Conservation (phyloP, 1,140 invertebrate genomes). For the Adoxophyes honmai region DNA sequence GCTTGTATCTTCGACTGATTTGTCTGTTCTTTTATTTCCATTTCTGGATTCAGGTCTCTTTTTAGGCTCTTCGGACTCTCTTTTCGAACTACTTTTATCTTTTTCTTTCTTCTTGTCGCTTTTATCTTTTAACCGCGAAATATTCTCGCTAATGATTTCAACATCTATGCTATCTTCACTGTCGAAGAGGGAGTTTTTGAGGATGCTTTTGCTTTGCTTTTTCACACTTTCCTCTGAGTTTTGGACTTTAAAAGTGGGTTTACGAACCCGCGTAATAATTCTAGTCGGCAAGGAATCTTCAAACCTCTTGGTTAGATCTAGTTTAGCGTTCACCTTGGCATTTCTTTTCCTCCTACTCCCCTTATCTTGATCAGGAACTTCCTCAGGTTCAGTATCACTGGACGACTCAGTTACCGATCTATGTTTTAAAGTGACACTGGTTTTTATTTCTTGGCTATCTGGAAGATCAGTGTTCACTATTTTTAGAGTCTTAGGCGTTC, state of each 20-base stretch:
- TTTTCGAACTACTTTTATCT: constrained; percentile 7
- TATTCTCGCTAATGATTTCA: constrained; percentile 52
- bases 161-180: constrained; percentile 42
- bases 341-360: constrained; percentile 32
- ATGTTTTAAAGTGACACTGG: constrained; percentile 27
- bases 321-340: constrained; percentile 34
- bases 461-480: constrained; percentile 50
- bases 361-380: constrained; percentile 30
- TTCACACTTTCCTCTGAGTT: constrained; percentile 22
- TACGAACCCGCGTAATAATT: constrained; percentile 44
- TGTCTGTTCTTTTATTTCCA: constrained; percentile 17
- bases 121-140: constrained; percentile 39
- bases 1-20: constrained; percentile 2
- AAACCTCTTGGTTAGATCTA: constrained; percentile 46
- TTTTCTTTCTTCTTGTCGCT: constrained; percentile 17
- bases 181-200: constrained; percentile 37
- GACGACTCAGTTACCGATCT: constrained; percentile 34
- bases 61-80: not conserved
- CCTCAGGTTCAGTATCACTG: constrained; percentile 49
- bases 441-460: constrained; percentile 59
- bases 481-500: constrained; percentile 38
- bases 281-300: constrained; percentile 43
- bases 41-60: constrained; percentile 18
- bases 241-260: constrained; percentile 44
- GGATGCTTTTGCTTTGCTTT: constrained; percentile 24